These are phyloP conservation scores for Akabosia matsudoensis DNA, from an alignment of 1,140 invertebrate genomes.

Conservation along the genomic window DNA sequence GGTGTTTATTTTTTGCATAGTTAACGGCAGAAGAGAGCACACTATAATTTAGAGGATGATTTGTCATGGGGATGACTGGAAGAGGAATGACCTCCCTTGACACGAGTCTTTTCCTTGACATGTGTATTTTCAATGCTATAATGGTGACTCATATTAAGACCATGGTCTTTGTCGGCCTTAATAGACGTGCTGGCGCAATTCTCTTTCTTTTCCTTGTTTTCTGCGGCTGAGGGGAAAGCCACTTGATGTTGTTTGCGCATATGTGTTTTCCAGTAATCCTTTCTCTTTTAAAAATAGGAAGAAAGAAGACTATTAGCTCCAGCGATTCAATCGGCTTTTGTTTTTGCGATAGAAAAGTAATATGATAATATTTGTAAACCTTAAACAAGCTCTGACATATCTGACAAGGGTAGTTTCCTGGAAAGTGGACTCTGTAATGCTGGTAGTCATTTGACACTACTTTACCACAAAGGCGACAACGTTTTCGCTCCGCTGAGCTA, in stretches of 20 bases:
- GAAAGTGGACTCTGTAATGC: constrained; percentile 42
- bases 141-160: background rate
- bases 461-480: constrained; percentile 39
- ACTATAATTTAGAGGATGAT: background rate
- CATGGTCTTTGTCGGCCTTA: background rate
- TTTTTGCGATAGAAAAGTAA: no score
- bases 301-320: no score
- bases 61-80: background rate
- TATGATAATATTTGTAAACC: background rate
- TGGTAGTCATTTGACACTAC: constrained; percentile 43
- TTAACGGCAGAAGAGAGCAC: no score
- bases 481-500: constrained; percentile 33
- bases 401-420: constrained; percentile 38
- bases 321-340: no score
- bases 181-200: background rate
- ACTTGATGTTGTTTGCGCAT: constrained; percentile 15
- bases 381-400: constrained; percentile 41
- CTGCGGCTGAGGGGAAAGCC: constrained; percentile 2
- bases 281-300: constrained; percentile 21
- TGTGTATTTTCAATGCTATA: background rate
- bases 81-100: background rate
- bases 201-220: constrained; percentile 9
- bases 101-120: background rate
- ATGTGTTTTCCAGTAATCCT: constrained; percentile 44
- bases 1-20: no score